A percentile compares a stretch with the other conserved stretches of the same genome.
Evolutionary conservation across 2,888 invertebrate species (phyloP).

Genomic region (Campaea margaritaria): DNA sequence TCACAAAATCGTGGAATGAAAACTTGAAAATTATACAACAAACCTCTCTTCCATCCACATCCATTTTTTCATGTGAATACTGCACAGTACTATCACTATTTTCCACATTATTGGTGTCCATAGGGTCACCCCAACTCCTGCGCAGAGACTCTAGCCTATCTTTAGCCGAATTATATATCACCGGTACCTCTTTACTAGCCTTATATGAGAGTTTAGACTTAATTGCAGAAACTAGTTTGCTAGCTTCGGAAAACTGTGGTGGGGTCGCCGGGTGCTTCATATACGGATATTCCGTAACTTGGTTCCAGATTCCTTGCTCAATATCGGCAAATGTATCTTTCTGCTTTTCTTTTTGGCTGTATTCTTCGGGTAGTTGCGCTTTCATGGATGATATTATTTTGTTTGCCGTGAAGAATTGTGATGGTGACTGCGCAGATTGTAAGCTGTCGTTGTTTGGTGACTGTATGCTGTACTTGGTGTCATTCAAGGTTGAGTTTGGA

Average conservation of each 20-base stretch:
- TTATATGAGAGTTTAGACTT: slow-evolving; percentile 74
- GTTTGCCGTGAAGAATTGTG: slow-evolving; percentile 78
- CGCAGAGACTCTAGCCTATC: slow-evolving; percentile 65
- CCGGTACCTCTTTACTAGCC: slow-evolving; percentile 53
- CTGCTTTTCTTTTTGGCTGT: slow-evolving; percentile 62
- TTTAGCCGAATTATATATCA: slow-evolving; percentile 57
- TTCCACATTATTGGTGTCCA: slow-evolving; percentile 45
- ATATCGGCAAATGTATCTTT: slow-evolving; percentile 79
- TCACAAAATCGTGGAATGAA: neutral
- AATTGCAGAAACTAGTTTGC: slow-evolving; percentile 75
- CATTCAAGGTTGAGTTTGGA: slow-evolving; percentile 37
- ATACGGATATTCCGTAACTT: slow-evolving; percentile 73
- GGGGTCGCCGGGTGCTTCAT: slow-evolving; percentile 78
- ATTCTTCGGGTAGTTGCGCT: slow-evolving; percentile 76
- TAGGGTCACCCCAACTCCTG: slow-evolving; percentile 57
- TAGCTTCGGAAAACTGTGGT: slow-evolving; percentile 79
- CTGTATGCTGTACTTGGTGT: slow-evolving; percentile 47
- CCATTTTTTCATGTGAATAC: slow-evolving; percentile 64
- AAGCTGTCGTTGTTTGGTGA: slow-evolving; percentile 68
- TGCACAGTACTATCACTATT: slow-evolving; percentile 40
- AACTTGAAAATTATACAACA: slow-evolving; percentile 23
- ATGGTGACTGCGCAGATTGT: slow-evolving; percentile 71
- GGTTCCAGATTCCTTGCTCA: slow-evolving; percentile 74
- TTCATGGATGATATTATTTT: slow-evolving; percentile 80
- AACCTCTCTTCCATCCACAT: slow-evolving; percentile 72